Percentiles rank a stretch among this genome's conserved stretches.
Conservation (phyloP, 2,888 invertebrate species). For the Morpho achilles region DNA sequence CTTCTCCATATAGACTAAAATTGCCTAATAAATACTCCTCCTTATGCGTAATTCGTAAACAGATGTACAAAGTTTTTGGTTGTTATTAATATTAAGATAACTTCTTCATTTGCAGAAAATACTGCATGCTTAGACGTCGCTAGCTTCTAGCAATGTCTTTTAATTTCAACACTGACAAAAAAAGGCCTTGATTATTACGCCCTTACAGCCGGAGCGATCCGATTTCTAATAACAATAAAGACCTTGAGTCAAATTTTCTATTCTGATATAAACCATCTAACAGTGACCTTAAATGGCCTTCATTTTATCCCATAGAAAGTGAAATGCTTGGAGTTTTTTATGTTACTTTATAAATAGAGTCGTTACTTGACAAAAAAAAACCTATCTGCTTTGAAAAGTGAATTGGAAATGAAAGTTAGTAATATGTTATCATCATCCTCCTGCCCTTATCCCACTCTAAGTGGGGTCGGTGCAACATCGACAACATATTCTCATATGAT, state of each 20-base stretch:
- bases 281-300: constrained; percentile 20
- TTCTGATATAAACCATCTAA: constrained; percentile 28
- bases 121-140: background rate
- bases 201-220: constrained; percentile 52
- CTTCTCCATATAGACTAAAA: too few species aligned
- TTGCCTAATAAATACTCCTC: too few species aligned
- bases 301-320: constrained; percentile 1
- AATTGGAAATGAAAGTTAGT: too few species aligned
- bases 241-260: constrained; percentile 58
- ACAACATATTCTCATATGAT: too few species aligned
- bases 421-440: too few species aligned
- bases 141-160: constrained; percentile 12
- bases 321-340: constrained; percentile 1
- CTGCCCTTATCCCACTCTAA: too few species aligned
- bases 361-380: background rate
- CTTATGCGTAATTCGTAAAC: too few species aligned
- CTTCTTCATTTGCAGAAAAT: background rate
- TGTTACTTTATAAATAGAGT: background rate
- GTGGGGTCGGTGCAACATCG: too few species aligned
- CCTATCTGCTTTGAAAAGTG: too few species aligned
- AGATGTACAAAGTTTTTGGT: too few species aligned
- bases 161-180: constrained; percentile 60
- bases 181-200: constrained; percentile 60
- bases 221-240: constrained; percentile 56
- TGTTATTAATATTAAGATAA: too few species aligned